Evolutionary conservation across 2,797 vertebrate species (phyloP).

Genomic region (Anisognathus igniventris): DNA sequence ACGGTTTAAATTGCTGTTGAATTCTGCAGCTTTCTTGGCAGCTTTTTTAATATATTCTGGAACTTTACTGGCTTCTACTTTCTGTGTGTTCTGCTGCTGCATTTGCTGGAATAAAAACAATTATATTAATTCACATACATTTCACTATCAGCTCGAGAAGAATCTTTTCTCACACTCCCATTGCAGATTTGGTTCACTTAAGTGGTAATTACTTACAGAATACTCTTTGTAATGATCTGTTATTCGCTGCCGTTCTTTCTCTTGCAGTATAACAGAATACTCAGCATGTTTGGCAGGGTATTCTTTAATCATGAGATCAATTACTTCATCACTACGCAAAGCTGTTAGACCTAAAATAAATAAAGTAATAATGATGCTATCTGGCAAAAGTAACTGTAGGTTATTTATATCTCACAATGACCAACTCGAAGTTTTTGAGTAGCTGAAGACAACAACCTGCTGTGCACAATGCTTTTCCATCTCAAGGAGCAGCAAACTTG

Average conservation of each 20-base stretch:
- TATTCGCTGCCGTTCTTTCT: conserved; percentile 93
- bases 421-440: neutral
- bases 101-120: conserved; percentile 83
- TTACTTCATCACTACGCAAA: conserved; percentile 95
- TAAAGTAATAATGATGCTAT: neutral
- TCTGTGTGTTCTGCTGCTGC: conserved; percentile 97
- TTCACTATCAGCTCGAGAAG: neutral
- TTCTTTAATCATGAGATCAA: conserved; percentile 99
- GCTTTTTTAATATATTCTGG: conserved; percentile 99
- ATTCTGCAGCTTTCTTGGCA: conserved; percentile 96
- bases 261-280: conserved; percentile 96
- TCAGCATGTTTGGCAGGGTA: conserved; percentile 95
- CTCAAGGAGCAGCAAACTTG: neutral
- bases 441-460: neutral
- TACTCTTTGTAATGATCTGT: conserved; percentile 92
- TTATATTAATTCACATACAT: neutral
- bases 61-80: conserved; percentile 97
- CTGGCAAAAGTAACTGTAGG: neutral
- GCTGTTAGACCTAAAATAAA: conserved; percentile 88
- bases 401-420: neutral
- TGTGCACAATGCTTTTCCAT: neutral
- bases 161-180: neutral
- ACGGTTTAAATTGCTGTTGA: conserved; percentile 96
- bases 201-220: conserved; percentile 81
- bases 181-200: neutral